Base-by-base conservation (phyloP, 2,888 invertebrate genomes). In the Adineta ricciae region DNA sequence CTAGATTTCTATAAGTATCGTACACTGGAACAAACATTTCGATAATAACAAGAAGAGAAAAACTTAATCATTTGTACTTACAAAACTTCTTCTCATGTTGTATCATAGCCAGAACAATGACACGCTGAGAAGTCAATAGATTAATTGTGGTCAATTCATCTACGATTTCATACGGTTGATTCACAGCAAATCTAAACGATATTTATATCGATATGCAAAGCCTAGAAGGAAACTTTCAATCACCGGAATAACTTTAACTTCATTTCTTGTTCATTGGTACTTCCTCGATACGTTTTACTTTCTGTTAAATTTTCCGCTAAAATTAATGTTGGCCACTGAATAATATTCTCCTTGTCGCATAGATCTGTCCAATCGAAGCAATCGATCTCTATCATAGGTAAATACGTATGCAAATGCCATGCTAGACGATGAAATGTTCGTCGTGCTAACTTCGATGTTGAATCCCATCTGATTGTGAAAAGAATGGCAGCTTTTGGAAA, bases 251-350 rank as follows among this genome's bases (percentile, higher is more conserved):
- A 78, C 24, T 21, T 32, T 19, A 41, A 78, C 24, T 38, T 24
- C 73, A 78, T 78, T 78, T 78, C 73, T 38, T 78, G 16, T 41
- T 78, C 41, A 36, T 78, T n/a, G 1, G 73, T 78, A 78, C 73
- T 78, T 38, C 73, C 73, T 24, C 24, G 14, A 78, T 78, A 78
- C 1, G 24, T 78, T 21, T 24, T n/a, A 2, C 24, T 78, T 24
- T 1, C 7, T 16, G 16, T 38, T 41, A 11, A 2, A 8, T 41
- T 73, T 38, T 32, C 41, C 21, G 16, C 8, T 7, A 78, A 24
- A 36, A 41, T 21, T 24, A 78, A 41, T 41, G 36, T 38, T 78
- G 73, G 73, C 73, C 73, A 78, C 24, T 41, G 21, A 78, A 41
- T 21, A 8, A 78, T 36, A n/a, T 36, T 41, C 21, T 78, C 41